Conservation (phyloP, 2,888 invertebrate species). For the Caenorhabditis sinica region DNA sequence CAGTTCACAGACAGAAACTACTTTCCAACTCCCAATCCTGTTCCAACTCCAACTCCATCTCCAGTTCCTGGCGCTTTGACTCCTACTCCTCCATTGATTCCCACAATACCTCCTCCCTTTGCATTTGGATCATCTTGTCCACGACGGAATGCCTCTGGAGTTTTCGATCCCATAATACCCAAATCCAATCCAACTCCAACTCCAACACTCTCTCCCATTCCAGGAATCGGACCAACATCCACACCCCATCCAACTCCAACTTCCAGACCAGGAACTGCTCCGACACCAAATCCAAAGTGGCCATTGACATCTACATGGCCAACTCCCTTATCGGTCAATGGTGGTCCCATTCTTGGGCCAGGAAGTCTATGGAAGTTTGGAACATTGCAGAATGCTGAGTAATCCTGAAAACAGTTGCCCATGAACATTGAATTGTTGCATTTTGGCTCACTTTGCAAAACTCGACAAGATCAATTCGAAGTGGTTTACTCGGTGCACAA, state of each 20-base stretch:
- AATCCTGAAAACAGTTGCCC: slow-evolving; percentile 77
- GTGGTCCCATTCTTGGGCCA: slow-evolving; percentile 78
- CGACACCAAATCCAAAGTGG: slow-evolving; percentile 77
- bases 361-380: slow-evolving; percentile 78
- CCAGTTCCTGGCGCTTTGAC: slow-evolving; percentile 78
- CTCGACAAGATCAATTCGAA: slow-evolving; percentile 79
- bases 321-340: slow-evolving; percentile 63
- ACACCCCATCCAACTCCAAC: slow-evolving; percentile 78
- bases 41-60: slow-evolving; percentile 74
- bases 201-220: slow-evolving; percentile 78
- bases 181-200: slow-evolving; percentile 76
- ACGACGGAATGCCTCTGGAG: slow-evolving; percentile 77
- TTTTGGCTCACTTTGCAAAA: slow-evolving; percentile 74
- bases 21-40: slow-evolving; percentile 77
- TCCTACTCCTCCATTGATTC: slow-evolving; percentile 75
- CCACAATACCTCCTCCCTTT: slow-evolving; percentile 76
- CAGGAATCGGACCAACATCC: slow-evolving; percentile 80
- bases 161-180: slow-evolving; percentile 75
- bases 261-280: slow-evolving; percentile 78
- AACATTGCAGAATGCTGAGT: slow-evolving; percentile 76
- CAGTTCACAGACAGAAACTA: slow-evolving; percentile 3
- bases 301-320: slow-evolving; percentile 78
- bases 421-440: not conserved
- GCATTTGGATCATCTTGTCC: slow-evolving; percentile 76
- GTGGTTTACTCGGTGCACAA: slow-evolving; percentile 78